Percentiles rank a stretch among this genome's conserved stretches.
phyloP scores from a whole-genome alignment of 2,113 vertebrate species.

The Rutilus rutilus region DNA sequence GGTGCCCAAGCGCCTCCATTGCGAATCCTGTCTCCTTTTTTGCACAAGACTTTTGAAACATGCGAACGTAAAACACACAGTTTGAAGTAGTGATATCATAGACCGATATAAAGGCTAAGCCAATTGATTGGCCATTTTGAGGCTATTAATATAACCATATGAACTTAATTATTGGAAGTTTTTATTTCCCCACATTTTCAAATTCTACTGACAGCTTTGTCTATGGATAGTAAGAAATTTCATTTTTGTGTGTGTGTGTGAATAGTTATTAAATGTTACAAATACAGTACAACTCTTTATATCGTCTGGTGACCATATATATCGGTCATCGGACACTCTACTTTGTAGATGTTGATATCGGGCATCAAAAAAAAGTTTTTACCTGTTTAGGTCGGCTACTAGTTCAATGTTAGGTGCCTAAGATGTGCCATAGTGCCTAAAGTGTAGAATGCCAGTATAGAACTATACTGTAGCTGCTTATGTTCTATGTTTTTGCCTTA shows the following conservation, averaged over 20 bases:
- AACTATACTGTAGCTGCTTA: not conserved
- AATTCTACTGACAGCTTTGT: constrained; percentile 14
- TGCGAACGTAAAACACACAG: not conserved
- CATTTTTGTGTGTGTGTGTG: not conserved
- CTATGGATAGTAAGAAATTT: not conserved
- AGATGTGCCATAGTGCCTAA: not conserved
- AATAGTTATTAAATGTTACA: not conserved
- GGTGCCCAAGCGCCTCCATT: not conserved
- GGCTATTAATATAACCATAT: not conserved
- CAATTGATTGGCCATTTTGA: not conserved
- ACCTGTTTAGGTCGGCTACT: not conserved
- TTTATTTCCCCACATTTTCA: not conserved
- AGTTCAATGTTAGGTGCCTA: not conserved
- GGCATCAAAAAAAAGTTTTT: not conserved
- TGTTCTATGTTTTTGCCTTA: not conserved
- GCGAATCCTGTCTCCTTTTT: not conserved
- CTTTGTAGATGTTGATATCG: not conserved
- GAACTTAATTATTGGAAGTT: not conserved
- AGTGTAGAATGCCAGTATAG: not conserved
- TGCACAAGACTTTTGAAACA: constrained; percentile 7
- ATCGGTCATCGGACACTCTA: not conserved
- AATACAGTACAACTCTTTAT: not conserved
- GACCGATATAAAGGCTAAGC: not conserved
- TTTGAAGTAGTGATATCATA: not conserved
- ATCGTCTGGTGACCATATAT: not conserved